These are phyloP conservation scores for Zenarchopterus dispar DNA, from an alignment of 2,797 vertebrate species.

Conservation along the genomic window DNA sequence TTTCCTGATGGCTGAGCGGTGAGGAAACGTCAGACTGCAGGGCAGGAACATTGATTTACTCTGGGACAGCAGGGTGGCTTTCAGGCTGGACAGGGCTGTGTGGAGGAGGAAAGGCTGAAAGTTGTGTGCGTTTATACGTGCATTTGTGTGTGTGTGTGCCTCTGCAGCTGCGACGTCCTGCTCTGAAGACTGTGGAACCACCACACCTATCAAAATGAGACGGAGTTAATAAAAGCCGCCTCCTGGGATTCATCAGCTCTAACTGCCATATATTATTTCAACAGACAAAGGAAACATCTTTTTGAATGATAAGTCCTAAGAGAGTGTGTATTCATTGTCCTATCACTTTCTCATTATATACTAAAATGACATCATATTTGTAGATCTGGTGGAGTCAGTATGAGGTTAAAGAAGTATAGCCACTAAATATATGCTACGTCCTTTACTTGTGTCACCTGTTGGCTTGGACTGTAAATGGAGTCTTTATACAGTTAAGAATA, in stretches of 20 bases:
- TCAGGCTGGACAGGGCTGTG: constrained; percentile 57
- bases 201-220: constrained; percentile 71
- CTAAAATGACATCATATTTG: constrained; percentile 35
- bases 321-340: constrained; percentile 55
- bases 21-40: constrained; percentile 52
- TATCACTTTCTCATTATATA: constrained; percentile 47
- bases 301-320: constrained; percentile 70
- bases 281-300: constrained; percentile 66
- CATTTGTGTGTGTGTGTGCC: constrained; percentile 11
- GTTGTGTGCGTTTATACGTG: not conserved
- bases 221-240: constrained; percentile 77
- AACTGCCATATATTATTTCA: constrained; percentile 72
- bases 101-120: constrained; percentile 37
- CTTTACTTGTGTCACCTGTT: constrained; percentile 9
- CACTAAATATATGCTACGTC: not conserved
- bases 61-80: constrained; percentile 70
- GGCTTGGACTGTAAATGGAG: not conserved
- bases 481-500: not conserved
- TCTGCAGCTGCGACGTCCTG: constrained; percentile 64
- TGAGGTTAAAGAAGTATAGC: not conserved
- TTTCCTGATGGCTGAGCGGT: constrained; percentile 60
- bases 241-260: constrained; percentile 77
- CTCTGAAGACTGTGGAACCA: constrained; percentile 50
- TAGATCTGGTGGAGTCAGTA: constrained; percentile 12
- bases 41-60: constrained; percentile 73